These are phyloP conservation scores for Sinella curviseta DNA, from an alignment of 1,140 invertebrate species.

Conservation along the genomic window DNA sequence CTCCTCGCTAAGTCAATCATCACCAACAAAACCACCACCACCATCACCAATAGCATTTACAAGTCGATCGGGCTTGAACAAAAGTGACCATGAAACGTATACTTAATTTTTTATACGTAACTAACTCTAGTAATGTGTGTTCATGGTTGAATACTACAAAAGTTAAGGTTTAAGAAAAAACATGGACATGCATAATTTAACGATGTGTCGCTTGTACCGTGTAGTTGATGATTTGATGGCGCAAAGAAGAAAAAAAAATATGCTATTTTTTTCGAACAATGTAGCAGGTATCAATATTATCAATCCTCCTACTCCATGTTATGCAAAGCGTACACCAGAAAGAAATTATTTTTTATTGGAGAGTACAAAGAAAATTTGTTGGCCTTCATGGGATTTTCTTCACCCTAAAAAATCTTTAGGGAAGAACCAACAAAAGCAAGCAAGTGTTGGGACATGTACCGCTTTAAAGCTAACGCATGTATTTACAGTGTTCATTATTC, in stretches of 20 bases:
- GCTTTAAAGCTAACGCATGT: too few relatives aligned
- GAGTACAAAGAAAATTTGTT: neutral
- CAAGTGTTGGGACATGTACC: too few relatives aligned
- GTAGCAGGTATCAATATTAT: neutral
- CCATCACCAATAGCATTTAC: too few relatives aligned
- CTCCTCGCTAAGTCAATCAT: neutral
- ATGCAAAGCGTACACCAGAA: too few relatives aligned
- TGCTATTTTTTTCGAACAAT: neutral
- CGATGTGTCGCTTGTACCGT: neutral
- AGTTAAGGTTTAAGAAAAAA: neutral
- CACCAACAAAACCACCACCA: neutral
- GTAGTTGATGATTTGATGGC: too few relatives aligned
- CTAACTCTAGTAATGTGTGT: too few relatives aligned
- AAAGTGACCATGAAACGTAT: neutral
- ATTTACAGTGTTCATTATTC: neutral
- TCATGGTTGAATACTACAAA: neutral
- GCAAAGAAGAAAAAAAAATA: neutral
- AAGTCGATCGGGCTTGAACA: neutral
- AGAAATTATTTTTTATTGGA: too few relatives aligned
- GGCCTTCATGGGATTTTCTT: conserved; percentile 5
- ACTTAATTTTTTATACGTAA: too few relatives aligned
- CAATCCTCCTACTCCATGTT: too few relatives aligned
- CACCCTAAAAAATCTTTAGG: conserved; percentile 18
- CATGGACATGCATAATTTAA: neutral
- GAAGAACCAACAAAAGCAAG: too few relatives aligned